Base-by-base conservation (phyloP, 2,113 vertebrate genomes). In the Octodon degus region DNA sequence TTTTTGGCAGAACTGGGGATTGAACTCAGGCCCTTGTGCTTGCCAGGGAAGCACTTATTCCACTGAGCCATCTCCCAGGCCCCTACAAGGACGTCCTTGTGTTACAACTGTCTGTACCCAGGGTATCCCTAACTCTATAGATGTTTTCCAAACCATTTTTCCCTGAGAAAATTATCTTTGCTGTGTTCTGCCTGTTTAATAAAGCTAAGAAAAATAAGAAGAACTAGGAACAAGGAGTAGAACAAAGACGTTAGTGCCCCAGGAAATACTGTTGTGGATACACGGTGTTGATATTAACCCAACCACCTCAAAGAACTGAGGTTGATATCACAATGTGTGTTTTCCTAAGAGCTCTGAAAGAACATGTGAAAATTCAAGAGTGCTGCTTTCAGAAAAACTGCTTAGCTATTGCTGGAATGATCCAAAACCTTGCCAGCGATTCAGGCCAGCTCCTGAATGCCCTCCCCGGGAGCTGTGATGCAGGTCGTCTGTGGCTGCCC, bases 291-390 rank as follows among this genome's bases (percentile, higher is more conserved):
- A 43, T 68, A 53, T 27, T 93, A 95, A 83, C 25, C 82, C 82
- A 34, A 83, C 65, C 60, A 43, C 60, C 79, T 47, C 68, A 79
- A 47, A 83, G 94, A 92, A 80, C 37, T 81, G 67, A 95, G n/a
- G 5, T 47, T 50, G 55, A 5, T 63, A 74, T 92, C 62, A 91
- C 16, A 63, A 74, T 82, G 17, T 68, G 25, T 77, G 32, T 81
- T 93, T 87, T 93, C 76, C 70, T 83, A 89, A 40, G 22, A 10
- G 27, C 10, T 53, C 55, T 93, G 68, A 85, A 89, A 89, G 63
- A 92, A 96, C 68, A 68, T 11, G 19, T 37, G 63, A 80, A 27
- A 81, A 83, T 82, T 92, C 25, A 30, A 82, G 27, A 74, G 30
- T 88, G 32, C 77, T 72, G n/a, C 60, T 62, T 24, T 4, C 9